Evolutionary conservation across 1,140 invertebrate genomes (phyloP).

Genomic region (Pogonognathellus flavescens): DNA sequence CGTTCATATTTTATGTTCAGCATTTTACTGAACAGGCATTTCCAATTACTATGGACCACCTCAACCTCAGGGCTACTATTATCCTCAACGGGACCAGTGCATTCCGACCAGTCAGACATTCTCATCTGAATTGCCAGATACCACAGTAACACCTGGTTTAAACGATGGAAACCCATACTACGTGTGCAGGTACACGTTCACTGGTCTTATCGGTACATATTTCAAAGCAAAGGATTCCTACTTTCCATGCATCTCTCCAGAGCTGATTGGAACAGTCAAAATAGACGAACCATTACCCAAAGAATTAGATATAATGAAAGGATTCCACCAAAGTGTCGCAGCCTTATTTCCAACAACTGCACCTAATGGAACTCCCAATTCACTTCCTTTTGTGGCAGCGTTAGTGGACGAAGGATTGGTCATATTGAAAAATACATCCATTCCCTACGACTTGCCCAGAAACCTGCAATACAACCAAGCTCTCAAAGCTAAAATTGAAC

Average conservation of each 20-base stretch:
- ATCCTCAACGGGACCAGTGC: too few relatives aligned
- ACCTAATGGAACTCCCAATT: neutral
- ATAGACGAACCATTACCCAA: neutral
- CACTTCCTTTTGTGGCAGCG: neutral
- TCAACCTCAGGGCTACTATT: too few relatives aligned
- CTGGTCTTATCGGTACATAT: neutral
- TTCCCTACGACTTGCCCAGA: neutral
- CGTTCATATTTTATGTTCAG: too few relatives aligned
- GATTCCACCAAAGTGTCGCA: neutral
- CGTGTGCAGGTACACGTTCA: neutral
- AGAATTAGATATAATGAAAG: neutral
- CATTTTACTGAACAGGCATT: too few relatives aligned
- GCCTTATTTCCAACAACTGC: neutral
- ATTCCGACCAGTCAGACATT: too few relatives aligned
- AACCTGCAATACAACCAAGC: neutral
- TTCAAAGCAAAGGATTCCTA: neutral
- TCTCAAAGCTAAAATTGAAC: neutral
- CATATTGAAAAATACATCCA: neutral
- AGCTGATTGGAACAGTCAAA: neutral
- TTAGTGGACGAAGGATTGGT: neutral
- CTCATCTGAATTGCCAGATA: too few relatives aligned
- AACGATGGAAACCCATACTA: too few relatives aligned
- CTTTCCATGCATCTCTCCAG: neutral
- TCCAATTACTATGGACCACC: too few relatives aligned
- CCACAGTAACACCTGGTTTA: too few relatives aligned